Base-by-base conservation (phyloP, 2,888 invertebrate species). In the Pyrochroa serraticornis region DNA sequence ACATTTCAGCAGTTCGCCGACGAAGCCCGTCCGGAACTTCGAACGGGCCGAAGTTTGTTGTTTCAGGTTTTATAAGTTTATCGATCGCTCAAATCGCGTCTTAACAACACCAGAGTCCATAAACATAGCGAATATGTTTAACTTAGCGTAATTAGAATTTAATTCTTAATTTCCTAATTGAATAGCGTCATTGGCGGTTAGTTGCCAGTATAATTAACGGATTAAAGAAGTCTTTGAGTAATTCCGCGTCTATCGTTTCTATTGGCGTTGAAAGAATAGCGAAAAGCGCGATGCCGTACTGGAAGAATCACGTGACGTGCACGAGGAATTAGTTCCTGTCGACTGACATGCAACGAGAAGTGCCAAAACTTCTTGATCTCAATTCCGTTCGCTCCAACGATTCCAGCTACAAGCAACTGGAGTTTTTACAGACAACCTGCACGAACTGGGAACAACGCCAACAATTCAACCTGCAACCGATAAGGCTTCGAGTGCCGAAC, bases 181-280 rank as follows among this genome's bases (percentile, higher is more conserved):
- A 76, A 75, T 75, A 70, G 75, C 74, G 68, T 74, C 76, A 75
- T 75, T 74, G 75, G 74, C 74, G 76, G 74, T 72, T 73, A 71
- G 71, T 75, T 72, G 71, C 62, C 67, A 71, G 69, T 68, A 71
- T 75, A 77, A 76, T 77, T 76, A 75, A 71, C 68, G 69, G 73
- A 77, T 77, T 76, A 75, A 75, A 74, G 70, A 68, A 70, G 63
- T 72, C 76, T 76, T 76, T 76, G 75, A 75, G 67, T 72, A 76
- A 77, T 76, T 76, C 76, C 75, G 76, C 71, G 58, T 60, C 62
- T 67, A 71, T 70, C 63, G 59, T 65, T 65, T 66, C 64, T 65
- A 68, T 53, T 57, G 60, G 45, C 60, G 61, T 59, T 65, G 63
- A 64, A 65, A 64, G 58, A 63, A 58, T 60, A 58, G 47, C 46